phyloP scores from a whole-genome alignment of 2,113 vertebrate species.

The Epinephelus lanceolatus region DNA sequence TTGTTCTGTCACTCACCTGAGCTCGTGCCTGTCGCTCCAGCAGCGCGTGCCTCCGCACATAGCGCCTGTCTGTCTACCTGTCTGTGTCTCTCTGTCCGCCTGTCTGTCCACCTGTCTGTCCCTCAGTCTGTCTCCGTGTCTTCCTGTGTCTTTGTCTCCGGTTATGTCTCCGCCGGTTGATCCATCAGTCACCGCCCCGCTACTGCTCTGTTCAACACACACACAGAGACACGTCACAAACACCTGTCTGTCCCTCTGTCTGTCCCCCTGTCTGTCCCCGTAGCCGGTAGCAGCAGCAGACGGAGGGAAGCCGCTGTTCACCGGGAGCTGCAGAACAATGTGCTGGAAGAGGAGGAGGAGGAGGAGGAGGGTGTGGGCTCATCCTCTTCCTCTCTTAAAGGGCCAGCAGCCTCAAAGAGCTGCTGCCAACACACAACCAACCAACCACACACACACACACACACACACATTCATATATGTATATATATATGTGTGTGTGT shows the following conservation, averaged over 20 bases:
- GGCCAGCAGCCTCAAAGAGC: slow-evolving; percentile 35
- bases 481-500: neutral
- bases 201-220: neutral
- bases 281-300: neutral
- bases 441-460: too few relatives aligned
- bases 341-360: neutral
- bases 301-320: slow-evolving; percentile 34
- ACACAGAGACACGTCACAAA: neutral
- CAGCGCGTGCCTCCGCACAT: slow-evolving; percentile 31
- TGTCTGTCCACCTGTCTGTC: neutral
- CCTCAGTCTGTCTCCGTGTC: neutral
- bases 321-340: slow-evolving; percentile 27
- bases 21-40: slow-evolving; percentile 36
- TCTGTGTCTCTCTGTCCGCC: neutral
- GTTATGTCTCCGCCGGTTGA: neutral
- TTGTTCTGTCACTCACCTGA: slow-evolving; percentile 68
- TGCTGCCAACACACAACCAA: too few relatives aligned
- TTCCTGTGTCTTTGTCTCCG: slow-evolving; percentile 18
- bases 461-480: too few relatives aligned
- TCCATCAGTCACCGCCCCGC: slow-evolving; percentile 20
- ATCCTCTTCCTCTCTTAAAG: slow-evolving; percentile 73
- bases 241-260: slow-evolving; percentile 6
- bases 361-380: neutral
- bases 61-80: neutral
- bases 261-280: neutral